Conservation (phyloP, 2,113 vertebrate species). For the Lycocorax pyrrhopterus region DNA sequence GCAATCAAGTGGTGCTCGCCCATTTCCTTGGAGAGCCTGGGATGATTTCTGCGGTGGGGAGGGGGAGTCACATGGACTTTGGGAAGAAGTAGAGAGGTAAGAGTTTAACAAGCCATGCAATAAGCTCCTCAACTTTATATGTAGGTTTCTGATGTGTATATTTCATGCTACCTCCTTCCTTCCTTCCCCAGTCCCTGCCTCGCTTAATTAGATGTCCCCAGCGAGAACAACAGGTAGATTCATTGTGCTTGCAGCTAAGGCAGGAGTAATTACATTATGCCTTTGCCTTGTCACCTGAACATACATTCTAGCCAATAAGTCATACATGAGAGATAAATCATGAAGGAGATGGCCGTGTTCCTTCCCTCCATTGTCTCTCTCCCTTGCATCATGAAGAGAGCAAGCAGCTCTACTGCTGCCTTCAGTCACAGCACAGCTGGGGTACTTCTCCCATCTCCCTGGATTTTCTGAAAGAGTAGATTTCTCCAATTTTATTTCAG, state of each 20-base stretch:
- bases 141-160: not conserved
- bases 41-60: not conserved
- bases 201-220: not conserved
- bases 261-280: not conserved
- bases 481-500: not conserved
- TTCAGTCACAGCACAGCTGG: not conserved
- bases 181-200: not conserved
- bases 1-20: not conserved
- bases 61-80: not conserved
- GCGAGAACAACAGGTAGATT: not conserved
- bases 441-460: not conserved
- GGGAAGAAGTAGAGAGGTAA: not conserved
- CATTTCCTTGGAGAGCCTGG: not conserved
- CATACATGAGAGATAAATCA: not conserved
- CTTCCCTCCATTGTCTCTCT: not conserved
- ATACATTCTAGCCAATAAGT: not conserved
- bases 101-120: not conserved
- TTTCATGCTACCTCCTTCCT: not conserved
- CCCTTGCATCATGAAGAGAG: not conserved
- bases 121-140: not conserved
- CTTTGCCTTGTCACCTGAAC: slow-evolving; percentile 12
- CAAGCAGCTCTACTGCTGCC: not conserved
- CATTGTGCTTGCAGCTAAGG: not conserved
- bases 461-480: not conserved
- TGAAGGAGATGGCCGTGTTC: not conserved